Conservation (phyloP, 2,888 invertebrate species). For the Andricus quercusramuli region DNA sequence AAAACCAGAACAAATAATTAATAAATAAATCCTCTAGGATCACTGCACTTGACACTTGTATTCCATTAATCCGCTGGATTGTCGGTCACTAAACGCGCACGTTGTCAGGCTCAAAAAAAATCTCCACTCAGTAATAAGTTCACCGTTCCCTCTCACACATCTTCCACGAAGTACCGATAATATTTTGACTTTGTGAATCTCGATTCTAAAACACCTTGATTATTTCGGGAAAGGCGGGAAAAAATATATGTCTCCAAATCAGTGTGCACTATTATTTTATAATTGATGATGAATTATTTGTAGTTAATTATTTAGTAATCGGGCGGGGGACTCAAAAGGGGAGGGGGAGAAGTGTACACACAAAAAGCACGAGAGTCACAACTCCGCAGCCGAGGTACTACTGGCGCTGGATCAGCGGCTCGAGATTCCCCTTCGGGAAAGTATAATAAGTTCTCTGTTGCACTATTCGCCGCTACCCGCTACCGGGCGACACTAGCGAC, state of each 20-base stretch:
- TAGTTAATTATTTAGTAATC: not conserved
- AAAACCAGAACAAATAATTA: not conserved
- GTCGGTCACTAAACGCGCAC: slow-evolving; percentile 38
- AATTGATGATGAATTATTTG: not conserved
- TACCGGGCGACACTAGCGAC: slow-evolving; percentile 27
- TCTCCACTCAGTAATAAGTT: slow-evolving; percentile 17
- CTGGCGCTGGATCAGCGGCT: slow-evolving; percentile 59
- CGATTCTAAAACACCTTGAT: not conserved
- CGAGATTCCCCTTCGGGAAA: slow-evolving; percentile 56
- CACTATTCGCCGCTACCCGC: not conserved
- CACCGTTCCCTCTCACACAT: slow-evolving; percentile 32
- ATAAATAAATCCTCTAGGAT: slow-evolving; percentile 27
- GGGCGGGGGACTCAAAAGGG: slow-evolving; percentile 16
- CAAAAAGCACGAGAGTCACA: slow-evolving; percentile 58
- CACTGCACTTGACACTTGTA: slow-evolving; percentile 40
- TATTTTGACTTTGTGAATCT: not conserved
- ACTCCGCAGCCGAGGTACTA: slow-evolving; percentile 64
- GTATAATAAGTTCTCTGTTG: slow-evolving; percentile 37
- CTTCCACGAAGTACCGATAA: slow-evolving; percentile 37
- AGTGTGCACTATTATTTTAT: slow-evolving; percentile 36
- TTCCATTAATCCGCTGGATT: slow-evolving; percentile 33
- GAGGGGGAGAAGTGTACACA: slow-evolving; percentile 43
- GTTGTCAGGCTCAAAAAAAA: slow-evolving; percentile 18
- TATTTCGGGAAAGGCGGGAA: slow-evolving; percentile 16
- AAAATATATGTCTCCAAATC: slow-evolving; percentile 29